Evolutionary conservation across 2,797 vertebrate genomes (phyloP).

Genomic region (Nyctalus aviator): DNA sequence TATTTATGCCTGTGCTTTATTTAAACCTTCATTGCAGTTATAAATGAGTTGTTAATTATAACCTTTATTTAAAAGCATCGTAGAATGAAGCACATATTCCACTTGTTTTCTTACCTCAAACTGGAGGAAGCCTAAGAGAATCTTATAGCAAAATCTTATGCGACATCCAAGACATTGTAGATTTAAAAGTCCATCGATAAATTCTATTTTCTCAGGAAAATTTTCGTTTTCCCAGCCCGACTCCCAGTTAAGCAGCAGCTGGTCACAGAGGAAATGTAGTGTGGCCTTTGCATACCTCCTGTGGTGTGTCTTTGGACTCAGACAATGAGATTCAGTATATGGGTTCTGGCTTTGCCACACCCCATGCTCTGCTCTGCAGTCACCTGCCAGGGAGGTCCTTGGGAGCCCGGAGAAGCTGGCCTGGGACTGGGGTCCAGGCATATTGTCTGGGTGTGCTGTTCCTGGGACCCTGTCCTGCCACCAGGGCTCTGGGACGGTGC

Average conservation of each 20-base stretch:
- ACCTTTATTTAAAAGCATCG: background rate
- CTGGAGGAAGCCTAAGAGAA: background rate
- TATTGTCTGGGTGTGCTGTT: too few relatives aligned
- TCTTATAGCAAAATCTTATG: background rate
- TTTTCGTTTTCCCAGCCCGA: background rate
- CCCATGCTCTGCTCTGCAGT: background rate
- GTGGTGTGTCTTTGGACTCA: background rate
- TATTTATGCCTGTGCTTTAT: background rate
- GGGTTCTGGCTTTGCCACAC: background rate
- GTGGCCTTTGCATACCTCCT: background rate
- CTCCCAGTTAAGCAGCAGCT: background rate
- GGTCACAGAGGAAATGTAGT: background rate
- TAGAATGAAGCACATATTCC: background rate
- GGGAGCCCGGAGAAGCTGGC: background rate
- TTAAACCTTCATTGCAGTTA: background rate
- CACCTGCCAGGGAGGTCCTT: background rate
- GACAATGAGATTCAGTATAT: background rate
- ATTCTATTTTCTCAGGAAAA: background rate
- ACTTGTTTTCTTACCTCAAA: background rate
- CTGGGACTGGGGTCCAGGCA: too few relatives aligned
- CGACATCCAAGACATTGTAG: background rate
- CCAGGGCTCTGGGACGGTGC: accelerated
- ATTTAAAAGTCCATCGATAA: background rate
- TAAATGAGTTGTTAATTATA: background rate
- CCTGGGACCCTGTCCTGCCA: background rate